Evolutionary conservation across 2,888 invertebrate species (phyloP).

Genomic region (Cheilosia pagana): DNA sequence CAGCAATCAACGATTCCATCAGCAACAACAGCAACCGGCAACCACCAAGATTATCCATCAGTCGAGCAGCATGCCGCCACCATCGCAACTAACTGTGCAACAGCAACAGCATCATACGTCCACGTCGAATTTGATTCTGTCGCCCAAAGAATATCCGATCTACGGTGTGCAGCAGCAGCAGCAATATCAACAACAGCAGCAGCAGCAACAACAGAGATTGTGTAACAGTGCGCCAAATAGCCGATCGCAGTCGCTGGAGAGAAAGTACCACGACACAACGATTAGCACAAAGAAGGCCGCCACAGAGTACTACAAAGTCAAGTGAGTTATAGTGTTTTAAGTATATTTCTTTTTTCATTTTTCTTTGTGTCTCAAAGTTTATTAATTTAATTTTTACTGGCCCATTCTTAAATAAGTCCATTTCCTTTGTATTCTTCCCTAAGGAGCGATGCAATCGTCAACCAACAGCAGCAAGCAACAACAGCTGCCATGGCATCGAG

Average conservation of each 20-base stretch:
- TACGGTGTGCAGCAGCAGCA: slow-evolving; percentile 77
- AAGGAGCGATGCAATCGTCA: slow-evolving; percentile 71
- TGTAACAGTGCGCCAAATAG: slow-evolving; percentile 80
- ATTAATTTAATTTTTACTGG: not conserved
- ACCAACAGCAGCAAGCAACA: slow-evolving; percentile 48
- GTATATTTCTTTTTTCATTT: not conserved
- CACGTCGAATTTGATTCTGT: slow-evolving; percentile 79
- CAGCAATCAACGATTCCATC: slow-evolving; percentile 79
- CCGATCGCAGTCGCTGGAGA: slow-evolving; percentile 81
- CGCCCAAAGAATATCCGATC: slow-evolving; percentile 79
- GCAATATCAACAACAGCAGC: slow-evolving; percentile 70
- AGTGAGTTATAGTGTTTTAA: slow-evolving; percentile 75
- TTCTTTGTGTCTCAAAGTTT: not conserved
- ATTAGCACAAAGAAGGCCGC: slow-evolving; percentile 79
- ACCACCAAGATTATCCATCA: slow-evolving; percentile 64
- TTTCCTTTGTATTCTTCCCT: slow-evolving; percentile 35
- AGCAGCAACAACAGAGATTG: slow-evolving; percentile 76
- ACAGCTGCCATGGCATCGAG: slow-evolving; percentile 56
- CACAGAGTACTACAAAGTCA: slow-evolving; percentile 79
- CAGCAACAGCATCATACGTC: slow-evolving; percentile 71
- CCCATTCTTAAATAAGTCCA: slow-evolving; percentile 51
- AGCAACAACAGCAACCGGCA: slow-evolving; percentile 76
- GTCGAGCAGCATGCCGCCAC: slow-evolving; percentile 77
- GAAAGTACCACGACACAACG: slow-evolving; percentile 79
- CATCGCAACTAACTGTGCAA: slow-evolving; percentile 76